Base-by-base conservation (phyloP, 2,113 vertebrate genomes). In the Solenodon paradoxus region DNA sequence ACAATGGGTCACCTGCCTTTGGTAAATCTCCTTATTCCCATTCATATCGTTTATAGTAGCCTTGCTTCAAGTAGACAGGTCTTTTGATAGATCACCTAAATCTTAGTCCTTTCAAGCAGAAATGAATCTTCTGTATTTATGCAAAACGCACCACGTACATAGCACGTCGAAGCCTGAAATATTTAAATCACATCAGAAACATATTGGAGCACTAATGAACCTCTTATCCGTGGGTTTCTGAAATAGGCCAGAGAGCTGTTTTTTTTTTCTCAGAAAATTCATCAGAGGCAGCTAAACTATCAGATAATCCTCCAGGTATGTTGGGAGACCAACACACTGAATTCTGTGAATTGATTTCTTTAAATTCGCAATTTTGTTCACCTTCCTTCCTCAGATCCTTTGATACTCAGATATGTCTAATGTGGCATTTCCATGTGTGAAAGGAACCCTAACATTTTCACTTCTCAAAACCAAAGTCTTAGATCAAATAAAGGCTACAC, bases 121-220 rank as follows among this genome's bases (percentile, higher is more conserved):
- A 95, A 79, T 1, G 32, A 79, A 94, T 92, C 93, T 75, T 80
- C 85, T 77, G 61, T 63, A 30, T 89, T 93, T 74, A 64, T 92
- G 49, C 66, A 93, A 93, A 96, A 74, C 30, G n/a, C n/a, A 91
- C 20, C 7, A 9, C 64, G 83, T 20, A 63, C 79, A 75, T 63
- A 92, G 68, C 79, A 59, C 66, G 79, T 72, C 83, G 82, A 95
- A 71, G 82, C 26, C 69, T 87, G 85, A 47, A 13, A 92, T 92
- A 66, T 90, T 92, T 75, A 90, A 94, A 95, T 88, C 49, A 63
- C 19, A 89, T 66, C 57, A 89, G 90, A 83, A 89, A 51, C 87
- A 84, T 53, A 74, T 26, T 15, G 9, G 74, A 72, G 42, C 68
- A 88, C 22, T 64, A 78, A 51, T 40, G 59, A 84, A 82, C 16